Percentiles rank a stretch among this genome's conserved stretches.
Conservation (phyloP, 2,888 invertebrate genomes). For the Aporophyla lueneburgensis region DNA sequence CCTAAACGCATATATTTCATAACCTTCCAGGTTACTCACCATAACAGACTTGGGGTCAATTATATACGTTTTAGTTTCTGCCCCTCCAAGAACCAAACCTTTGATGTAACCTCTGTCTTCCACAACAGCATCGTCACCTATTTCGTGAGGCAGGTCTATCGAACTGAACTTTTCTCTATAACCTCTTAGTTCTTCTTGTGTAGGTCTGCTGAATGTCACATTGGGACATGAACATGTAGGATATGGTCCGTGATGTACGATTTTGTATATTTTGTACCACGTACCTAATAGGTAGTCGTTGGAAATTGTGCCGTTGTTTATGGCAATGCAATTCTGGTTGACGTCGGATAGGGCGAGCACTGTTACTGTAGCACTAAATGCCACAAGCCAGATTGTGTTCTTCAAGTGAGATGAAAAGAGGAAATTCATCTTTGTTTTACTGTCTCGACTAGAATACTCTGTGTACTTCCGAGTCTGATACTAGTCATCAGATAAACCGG, state of each 20-base stretch:
- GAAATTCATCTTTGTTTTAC: not conserved
- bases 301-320: constrained; percentile 26
- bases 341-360: constrained; percentile 35
- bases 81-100: constrained; percentile 40
- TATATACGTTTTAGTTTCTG: constrained; percentile 45
- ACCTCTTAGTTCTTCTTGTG: constrained; percentile 18
- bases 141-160: constrained; percentile 30
- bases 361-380: not conserved
- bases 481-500: not conserved
- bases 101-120: not conserved
- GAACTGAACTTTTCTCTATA: constrained; percentile 39
- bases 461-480: not conserved
- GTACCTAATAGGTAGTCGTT: constrained; percentile 49
- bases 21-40: not conserved
- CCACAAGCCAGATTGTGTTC: not conserved
- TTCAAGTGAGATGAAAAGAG: not conserved
- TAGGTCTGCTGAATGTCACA: constrained; percentile 37
- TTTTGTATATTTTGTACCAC: constrained; percentile 53
- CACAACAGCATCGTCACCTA: constrained; percentile 19
- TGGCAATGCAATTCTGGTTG: constrained; percentile 41
- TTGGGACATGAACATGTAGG: constrained; percentile 33
- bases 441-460: no score
- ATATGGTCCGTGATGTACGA: constrained; percentile 1
- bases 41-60: constrained; percentile 34
- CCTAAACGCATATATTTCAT: constrained; percentile 34